Percentiles rank a stretch among this genome's conserved stretches.
Evolutionary conservation across 1,140 invertebrate species (phyloP).

Genomic region (Zaprionus ornatus): DNA sequence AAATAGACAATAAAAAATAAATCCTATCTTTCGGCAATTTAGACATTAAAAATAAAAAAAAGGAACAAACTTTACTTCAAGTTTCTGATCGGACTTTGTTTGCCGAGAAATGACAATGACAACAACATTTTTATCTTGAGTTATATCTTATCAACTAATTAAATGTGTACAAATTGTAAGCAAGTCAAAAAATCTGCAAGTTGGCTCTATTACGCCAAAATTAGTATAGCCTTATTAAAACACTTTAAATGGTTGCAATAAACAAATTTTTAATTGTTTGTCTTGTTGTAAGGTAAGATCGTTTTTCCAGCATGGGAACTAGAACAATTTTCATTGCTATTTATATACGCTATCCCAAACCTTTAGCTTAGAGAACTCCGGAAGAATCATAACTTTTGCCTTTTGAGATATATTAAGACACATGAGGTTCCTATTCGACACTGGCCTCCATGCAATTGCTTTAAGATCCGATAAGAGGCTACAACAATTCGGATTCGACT

Average conservation of each 20-base stretch:
- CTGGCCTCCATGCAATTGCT: slow-evolving; percentile 57
- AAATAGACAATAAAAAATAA: not conserved
- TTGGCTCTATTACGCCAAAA: too few relatives aligned
- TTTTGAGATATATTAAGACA: slow-evolving; percentile 83
- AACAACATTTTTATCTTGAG: too few relatives aligned
- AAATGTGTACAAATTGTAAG: too few relatives aligned
- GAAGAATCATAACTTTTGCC: slow-evolving; percentile 74
- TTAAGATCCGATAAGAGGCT: slow-evolving; percentile 29
- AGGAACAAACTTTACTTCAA: too few relatives aligned
- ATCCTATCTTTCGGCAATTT: not conserved
- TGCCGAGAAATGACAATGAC: too few relatives aligned
- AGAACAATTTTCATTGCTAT: not conserved
- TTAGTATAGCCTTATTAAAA: too few relatives aligned
- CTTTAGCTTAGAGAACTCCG: slow-evolving; percentile 66
- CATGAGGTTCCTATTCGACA: slow-evolving; percentile 56
- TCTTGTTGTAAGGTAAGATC: not conserved
- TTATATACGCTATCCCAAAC: slow-evolving; percentile 64
- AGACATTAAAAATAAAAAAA: too few relatives aligned
- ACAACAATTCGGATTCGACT: slow-evolving; percentile 75
- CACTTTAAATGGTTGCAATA: not conserved
- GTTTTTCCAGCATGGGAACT: not conserved
- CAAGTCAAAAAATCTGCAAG: too few relatives aligned
- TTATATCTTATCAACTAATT: too few relatives aligned
- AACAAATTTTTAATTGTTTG: not conserved
- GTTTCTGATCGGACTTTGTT: too few relatives aligned